Evolutionary conservation across 2,113 vertebrate genomes (phyloP).

Genomic region (Hypocryptadius cinnamomeus): DNA sequence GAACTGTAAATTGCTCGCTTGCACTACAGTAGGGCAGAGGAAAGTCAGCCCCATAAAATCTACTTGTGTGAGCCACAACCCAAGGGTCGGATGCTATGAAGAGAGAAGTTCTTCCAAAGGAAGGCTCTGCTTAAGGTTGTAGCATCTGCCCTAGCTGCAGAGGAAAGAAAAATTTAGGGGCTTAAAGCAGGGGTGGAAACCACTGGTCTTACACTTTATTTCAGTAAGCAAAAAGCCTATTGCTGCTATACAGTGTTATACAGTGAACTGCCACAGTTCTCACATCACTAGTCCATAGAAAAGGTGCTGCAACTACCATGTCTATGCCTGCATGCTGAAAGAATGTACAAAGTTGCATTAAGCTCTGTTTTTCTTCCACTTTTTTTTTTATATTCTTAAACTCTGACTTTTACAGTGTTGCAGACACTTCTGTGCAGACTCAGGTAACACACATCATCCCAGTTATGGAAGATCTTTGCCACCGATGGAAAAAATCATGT

Average conservation of each 20-base stretch:
- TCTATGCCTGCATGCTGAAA: slow-evolving; percentile 10
- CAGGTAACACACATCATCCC: background rate
- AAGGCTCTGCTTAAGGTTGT: background rate
- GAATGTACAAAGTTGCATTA: slow-evolving; percentile 12
- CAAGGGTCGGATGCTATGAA: background rate
- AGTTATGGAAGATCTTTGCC: background rate
- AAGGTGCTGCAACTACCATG: slow-evolving; percentile 13
- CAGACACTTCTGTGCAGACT: background rate
- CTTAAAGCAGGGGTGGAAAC: slow-evolving; percentile 44
- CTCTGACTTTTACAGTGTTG: background rate
- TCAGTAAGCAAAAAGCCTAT: slow-evolving; percentile 43
- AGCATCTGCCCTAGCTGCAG: background rate
- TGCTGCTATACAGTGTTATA: slow-evolving; percentile 12
- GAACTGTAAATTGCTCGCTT: background rate
- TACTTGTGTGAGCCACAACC: background rate
- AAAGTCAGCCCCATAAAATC: background rate
- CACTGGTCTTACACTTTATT: slow-evolving; percentile 39
- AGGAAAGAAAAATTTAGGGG: slow-evolving; percentile 14
- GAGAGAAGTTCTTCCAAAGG: background rate
- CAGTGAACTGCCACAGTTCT: slow-evolving; percentile 15
- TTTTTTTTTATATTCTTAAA: background rate
- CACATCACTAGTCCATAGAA: slow-evolving; percentile 29
- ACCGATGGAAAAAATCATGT: background rate
- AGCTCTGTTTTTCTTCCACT: background rate
- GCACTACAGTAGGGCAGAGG: background rate